These are phyloP conservation scores for Colaptes auratus DNA, from an alignment of 2,113 vertebrate species.

Conservation along the genomic window DNA sequence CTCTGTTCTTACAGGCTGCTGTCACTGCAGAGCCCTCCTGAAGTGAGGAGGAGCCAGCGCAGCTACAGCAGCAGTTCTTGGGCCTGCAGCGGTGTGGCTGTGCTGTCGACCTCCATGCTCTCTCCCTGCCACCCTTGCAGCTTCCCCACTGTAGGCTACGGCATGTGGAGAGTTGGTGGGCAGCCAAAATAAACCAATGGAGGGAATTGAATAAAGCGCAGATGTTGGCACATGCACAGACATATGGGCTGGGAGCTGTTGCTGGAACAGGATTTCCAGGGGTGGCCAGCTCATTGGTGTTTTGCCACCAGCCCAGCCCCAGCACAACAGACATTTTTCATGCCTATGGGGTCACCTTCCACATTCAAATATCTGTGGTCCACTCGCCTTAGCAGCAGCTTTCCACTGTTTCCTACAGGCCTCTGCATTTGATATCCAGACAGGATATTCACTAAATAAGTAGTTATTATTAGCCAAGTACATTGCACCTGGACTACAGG, in stretches of 20 bases:
- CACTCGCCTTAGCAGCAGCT: accelerated
- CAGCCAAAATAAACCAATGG: background rate
- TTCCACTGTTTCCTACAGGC: accelerated
- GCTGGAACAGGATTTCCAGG: background rate
- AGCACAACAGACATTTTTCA: background rate
- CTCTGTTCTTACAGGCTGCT: accelerated
- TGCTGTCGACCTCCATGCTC: background rate
- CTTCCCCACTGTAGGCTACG: accelerated
- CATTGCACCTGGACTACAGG: background rate
- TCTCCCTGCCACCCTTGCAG: background rate
- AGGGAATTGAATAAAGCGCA: background rate
- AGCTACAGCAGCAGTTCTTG: accelerated
- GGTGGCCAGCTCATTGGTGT: background rate
- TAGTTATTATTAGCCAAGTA: background rate
- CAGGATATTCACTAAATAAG: background rate
- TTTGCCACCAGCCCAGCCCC: background rate
- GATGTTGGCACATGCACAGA: background rate
- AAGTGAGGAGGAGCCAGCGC: background rate
- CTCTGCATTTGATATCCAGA: background rate
- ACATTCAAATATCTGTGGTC: accelerated
- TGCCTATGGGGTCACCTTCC: background rate
- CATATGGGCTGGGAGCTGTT: accelerated
- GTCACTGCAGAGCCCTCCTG: background rate
- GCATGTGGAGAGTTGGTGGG: background rate
- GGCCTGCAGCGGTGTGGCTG: accelerated